Evolutionary conservation across 2,797 vertebrate genomes (phyloP), one percentile per base, ranked within the genome.

Genomic region (Cephalopachus bancanus): DNA sequence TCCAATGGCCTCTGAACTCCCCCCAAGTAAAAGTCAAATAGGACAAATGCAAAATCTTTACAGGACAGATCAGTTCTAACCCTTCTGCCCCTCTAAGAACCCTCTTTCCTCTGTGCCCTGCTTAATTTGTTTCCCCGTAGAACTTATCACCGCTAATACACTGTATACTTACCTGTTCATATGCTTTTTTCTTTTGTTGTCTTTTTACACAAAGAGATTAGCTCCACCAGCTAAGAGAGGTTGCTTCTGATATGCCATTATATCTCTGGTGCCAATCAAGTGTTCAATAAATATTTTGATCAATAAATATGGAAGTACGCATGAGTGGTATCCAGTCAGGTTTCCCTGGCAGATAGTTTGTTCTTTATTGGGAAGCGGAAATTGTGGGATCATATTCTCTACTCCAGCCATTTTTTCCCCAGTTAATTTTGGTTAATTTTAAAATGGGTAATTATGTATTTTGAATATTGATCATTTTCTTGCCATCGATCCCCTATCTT

Each of bases 401-500:
- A 64, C 12, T 72, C 12, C 26, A 59, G 17, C 5, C 49, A 17
- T 90, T 65, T 74, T 80, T 72, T 89, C 24, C 20, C 24, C 20
- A 92, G 17, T 91, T 88, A 53, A 88, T 89, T 90, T 20, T 89
- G 17, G 80, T 96, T 78, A 49, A 55, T 59, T 92, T 95, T 81
- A 89, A 80, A 93, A 90, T 72, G 57, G 83, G 10, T 7, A 86
- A 64, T 57, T 72, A 14, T n/a, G 22, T 79, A 26, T 89, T 95
- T 19, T 95, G 10, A 96, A 74, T 51, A 24, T 80, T 96, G 87
- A 44, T n/a, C 74, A 72, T 51, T 26, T 64, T 51, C 57, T 74
- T 91, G 17, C 15, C 44, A 64, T 15, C 65, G 74, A 7, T 60
- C 74, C 20, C 26, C 1, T 64, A 69, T 75, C 53, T 93, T 71